Base-by-base conservation (phyloP, 2,888 invertebrate genomes). In the Chloromyia formosa region DNA sequence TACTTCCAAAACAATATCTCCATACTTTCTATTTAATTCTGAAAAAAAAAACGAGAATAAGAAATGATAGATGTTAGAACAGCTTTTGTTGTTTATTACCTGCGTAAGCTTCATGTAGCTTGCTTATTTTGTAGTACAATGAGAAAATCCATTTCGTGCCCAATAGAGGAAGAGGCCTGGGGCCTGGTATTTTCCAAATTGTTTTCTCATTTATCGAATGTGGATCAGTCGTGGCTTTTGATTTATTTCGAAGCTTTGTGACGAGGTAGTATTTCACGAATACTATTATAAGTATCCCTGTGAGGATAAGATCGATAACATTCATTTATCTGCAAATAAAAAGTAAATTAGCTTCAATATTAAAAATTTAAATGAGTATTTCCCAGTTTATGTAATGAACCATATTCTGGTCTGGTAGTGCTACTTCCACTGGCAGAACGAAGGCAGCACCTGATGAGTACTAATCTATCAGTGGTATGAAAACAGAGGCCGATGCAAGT, bases 121-220 rank as follows among this genome's bases (percentile, higher is more conserved):
- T 91, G 78, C 90, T 90, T 86, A 94, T 88, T 80, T 87, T 88
- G 80, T 93, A 94, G 75, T 89, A 87, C 79, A 87, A 88, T 79
- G 91, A 88, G 83, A 91, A 94, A 71, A 93, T 88, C 94, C 94
- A 95, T 73, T 91, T 88, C 3, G 94, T 94, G 4, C 95, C 95
- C 35, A 94, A 81, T 49, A 93, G 84, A 0, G 95, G 94, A 56
- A 94, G 80, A 0, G 90, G 83, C 9, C 88, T 85, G 0, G 94
- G 94, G 0, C 95, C 95, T 0, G 95, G 95, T 56, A 95, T 89
- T 66, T 84, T 81, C 83, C 83, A 84, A 35, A 86, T 79, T n/a
- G 78, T 78, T 53, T 54, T 69, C 27, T 35, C 27, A 35, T 35
- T 35, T 35, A 35, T 35, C 3, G 9, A 16, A 16, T n/a, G 10